phyloP scores from a whole-genome alignment of 2,888 invertebrate species.

The Leptinotarsa peninsularis region DNA sequence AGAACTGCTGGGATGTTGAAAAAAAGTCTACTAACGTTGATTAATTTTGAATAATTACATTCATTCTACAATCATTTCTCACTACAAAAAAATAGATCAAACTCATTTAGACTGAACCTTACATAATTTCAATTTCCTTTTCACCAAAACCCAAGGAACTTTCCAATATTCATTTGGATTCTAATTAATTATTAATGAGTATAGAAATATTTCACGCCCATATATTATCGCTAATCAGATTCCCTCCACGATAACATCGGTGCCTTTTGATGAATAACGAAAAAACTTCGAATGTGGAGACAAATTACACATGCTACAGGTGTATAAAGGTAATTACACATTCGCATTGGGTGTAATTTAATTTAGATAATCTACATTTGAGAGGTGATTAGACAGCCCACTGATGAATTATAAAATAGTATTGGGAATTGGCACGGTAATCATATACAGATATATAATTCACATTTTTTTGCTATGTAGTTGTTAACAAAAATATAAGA shows the following conservation, averaged over 20 bases:
- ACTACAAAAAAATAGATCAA: constrained; percentile 8
- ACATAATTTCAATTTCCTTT: constrained; percentile 13
- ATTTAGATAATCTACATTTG: constrained; percentile 19
- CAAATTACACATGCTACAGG: constrained; percentile 25
- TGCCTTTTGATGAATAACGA: neutral
- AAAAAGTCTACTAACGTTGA: neutral
- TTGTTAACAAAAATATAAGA: neutral
- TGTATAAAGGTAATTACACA: constrained; percentile 24
- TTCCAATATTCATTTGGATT: constrained; percentile 1
- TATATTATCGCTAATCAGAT: constrained; percentile 25
- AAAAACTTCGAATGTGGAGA: constrained; percentile 8
- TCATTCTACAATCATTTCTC: neutral
- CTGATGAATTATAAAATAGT: neutral
- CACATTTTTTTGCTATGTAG: neutral
- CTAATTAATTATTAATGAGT: constrained; percentile 14
- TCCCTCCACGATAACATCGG: constrained; percentile 20
- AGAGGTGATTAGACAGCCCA: constrained; percentile 9
- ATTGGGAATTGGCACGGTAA: neutral
- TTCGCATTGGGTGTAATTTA: constrained; percentile 15
- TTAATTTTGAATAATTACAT: neutral
- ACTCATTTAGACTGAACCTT: neutral
- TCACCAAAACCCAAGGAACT: neutral
- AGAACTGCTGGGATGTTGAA: too few relatives aligned
- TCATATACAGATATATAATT: neutral
- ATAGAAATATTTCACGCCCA: constrained; percentile 23